A percentile compares a stretch with the other conserved stretches of the same genome.
These are phyloP conservation scores for Heliocidaris tuberculata DNA, from an alignment of 35 echinoderm and acorn worm genomes.

Conservation along the genomic window DNA sequence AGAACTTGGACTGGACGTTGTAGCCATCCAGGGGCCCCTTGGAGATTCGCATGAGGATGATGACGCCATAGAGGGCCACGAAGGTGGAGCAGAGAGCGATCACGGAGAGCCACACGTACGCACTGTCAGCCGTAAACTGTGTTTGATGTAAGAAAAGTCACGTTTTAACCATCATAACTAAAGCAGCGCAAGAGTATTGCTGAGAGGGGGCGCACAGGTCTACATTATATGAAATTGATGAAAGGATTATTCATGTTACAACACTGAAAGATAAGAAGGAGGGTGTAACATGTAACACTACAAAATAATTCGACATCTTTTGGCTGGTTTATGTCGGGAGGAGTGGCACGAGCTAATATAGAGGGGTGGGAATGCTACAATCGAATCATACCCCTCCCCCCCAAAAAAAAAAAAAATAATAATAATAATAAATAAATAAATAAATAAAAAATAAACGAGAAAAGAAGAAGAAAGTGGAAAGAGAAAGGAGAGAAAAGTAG, in stretches of 20 bases:
- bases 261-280: neutral
- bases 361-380: neutral
- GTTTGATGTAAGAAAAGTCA: neutral
- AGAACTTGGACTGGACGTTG: conserved; percentile 82
- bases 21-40: conserved; percentile 66
- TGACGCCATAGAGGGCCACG: conserved; percentile 81
- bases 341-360: neutral
- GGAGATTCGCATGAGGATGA: conserved; percentile 75
- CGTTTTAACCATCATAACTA: neutral
- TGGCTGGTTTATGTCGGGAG: neutral
- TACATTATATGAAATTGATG: neutral
- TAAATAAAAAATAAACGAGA: too few relatives aligned
- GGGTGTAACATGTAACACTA: neutral
- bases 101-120: conserved; percentile 79
- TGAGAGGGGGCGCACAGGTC: too few relatives aligned
- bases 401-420: too few relatives aligned
- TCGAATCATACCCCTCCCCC: too few relatives aligned
- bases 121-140: conserved; percentile 59
- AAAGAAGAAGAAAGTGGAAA: too few relatives aligned
- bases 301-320: neutral
- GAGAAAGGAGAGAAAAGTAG: too few relatives aligned
- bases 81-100: conserved; percentile 76
- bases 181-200: too few relatives aligned
- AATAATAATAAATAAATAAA: too few relatives aligned
- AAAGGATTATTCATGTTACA: conserved; percentile 1